Evolutionary conservation across 2,888 invertebrate genomes (phyloP), one percentile per base, ranked within the genome.

Genomic region (Sabellastarte sp.): DNA sequence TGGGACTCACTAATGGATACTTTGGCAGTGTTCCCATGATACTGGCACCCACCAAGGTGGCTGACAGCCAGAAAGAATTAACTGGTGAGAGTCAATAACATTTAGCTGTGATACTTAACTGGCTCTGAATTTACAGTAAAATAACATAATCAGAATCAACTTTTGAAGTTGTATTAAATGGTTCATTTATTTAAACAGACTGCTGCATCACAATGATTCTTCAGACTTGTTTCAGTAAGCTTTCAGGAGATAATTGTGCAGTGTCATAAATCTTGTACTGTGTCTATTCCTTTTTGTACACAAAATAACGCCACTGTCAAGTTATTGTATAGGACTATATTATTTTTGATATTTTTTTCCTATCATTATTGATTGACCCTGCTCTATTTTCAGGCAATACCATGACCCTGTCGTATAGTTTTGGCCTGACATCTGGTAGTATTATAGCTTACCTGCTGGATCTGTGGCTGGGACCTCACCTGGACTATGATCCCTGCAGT

Each of bases 21-120:
- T 89, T 95, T 62, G 95, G 95, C 2, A 93, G 93, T 65, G 89
- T 95, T 32, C 95, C 95, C 1, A 95, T 95, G 93, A 93, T 95
- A 76, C 87, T 92, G 77, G 95, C 94, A 0, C 93, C 95, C 1
- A 89, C 90, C 56, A 90, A 92, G 78, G 93, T 95, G 3, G 89
- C 92, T 20, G 91, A 92, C 65, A 91, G 93, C 60, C 89, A 92
- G 73, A 88, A 93, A 52, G 95, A 95, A 86, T 88, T 95, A 4
- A 92, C 93, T 65, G 94, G 94, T 89, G 28, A 3, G 50, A 28
- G 10, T 10, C 3, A 15, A 29, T n/a, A 4, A 5, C 20, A 5
- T 29, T 10, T 31, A 31, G 10, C 10, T 30, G 30, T 30, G 4
- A 31, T 57, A 41, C 20, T 15, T 15, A 41, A 41, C 41, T 41